A percentile compares a stretch with the other conserved stretches of the same genome.
These are phyloP conservation scores for Poeciliopsis turneri DNA, from an alignment of 2,797 vertebrate species.

Conservation along the genomic window DNA sequence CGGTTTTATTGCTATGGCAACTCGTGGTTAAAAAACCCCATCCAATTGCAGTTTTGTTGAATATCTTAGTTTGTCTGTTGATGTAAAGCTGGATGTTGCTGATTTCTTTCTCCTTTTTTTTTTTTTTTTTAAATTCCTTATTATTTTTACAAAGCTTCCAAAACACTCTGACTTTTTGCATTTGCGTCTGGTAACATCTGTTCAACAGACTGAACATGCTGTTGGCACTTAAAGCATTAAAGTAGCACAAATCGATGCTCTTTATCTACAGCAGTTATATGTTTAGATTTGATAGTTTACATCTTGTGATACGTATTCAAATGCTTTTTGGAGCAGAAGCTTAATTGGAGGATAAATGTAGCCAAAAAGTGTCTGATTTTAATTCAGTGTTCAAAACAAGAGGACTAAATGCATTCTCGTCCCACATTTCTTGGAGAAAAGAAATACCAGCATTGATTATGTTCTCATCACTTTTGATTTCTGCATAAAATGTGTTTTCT, in stretches of 20 bases:
- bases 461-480: neutral
- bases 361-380: neutral
- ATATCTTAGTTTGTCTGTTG: neutral
- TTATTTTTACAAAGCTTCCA: neutral
- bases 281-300: neutral
- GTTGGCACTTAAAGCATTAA: neutral
- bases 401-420: neutral
- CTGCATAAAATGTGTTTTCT: constrained; percentile 8
- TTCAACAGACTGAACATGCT: neutral
- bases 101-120: neutral
- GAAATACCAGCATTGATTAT: too few relatives aligned
- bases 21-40: neutral
- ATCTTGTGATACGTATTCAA: neutral
- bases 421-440: neutral
- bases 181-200: neutral
- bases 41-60: neutral
- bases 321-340: neutral
- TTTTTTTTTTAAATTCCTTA: too few relatives aligned
- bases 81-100: neutral
- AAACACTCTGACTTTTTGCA: neutral
- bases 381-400: neutral
- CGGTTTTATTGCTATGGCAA: neutral
- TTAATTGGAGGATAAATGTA: neutral
- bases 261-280: neutral
- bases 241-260: neutral